phyloP scores from a whole-genome alignment of 2,113 vertebrate species.

The Brienomyrus brachyistius region DNA sequence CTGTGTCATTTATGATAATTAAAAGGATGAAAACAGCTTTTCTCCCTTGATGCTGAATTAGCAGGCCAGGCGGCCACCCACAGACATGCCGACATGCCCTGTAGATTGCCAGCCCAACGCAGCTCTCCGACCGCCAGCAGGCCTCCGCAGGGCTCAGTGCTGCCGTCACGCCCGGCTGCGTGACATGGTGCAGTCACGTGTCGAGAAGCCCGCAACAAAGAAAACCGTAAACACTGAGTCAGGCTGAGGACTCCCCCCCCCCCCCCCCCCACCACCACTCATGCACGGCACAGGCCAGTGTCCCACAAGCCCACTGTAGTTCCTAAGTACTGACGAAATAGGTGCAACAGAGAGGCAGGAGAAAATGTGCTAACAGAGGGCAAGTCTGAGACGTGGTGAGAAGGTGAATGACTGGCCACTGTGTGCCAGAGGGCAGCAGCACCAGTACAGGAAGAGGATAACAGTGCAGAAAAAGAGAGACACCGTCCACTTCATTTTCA shows the following conservation, averaged over 20 bases:
- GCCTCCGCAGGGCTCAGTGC: background rate
- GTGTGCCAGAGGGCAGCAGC: background rate
- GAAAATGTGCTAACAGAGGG: background rate
- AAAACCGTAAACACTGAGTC: background rate
- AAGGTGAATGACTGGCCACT: slow-evolving; percentile 1
- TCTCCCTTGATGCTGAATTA: background rate
- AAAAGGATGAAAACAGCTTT: background rate
- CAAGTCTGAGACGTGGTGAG: background rate
- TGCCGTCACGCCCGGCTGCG: background rate
- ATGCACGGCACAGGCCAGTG: background rate
- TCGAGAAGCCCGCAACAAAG: background rate
- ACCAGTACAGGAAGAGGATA: background rate
- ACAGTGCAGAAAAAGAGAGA: background rate
- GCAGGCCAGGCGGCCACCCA: background rate
- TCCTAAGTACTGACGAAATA: background rate
- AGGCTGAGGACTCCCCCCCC: background rate
- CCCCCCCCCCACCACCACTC: background rate
- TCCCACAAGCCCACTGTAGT: background rate
- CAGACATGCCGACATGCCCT: background rate
- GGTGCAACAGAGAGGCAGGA: background rate
- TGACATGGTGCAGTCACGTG: background rate
- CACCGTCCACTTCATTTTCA: background rate
- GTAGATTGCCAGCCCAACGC: background rate
- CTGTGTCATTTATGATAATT: background rate
- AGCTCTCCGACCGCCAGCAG: background rate